These are phyloP conservation scores for Nerophis lumbriciformis DNA, from an alignment of 2,113 vertebrate species.

Conservation along the genomic window DNA sequence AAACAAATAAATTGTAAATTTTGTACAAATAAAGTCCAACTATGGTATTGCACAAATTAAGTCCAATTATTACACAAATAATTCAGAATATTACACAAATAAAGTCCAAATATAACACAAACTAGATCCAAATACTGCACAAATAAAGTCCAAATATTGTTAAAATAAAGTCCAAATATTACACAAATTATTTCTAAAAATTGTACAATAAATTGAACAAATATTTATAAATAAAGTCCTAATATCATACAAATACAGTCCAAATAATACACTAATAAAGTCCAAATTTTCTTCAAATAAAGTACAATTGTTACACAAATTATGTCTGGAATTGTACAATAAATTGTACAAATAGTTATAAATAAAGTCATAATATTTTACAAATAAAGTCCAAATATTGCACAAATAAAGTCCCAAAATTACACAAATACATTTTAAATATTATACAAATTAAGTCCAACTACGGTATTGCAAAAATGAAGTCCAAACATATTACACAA, in stretches of 20 bases:
- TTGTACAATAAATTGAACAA: background rate
- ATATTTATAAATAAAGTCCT: background rate
- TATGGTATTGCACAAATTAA: too few relatives aligned
- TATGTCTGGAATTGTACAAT: background rate
- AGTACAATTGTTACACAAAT: background rate
- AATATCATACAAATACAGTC: background rate
- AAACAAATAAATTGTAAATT: too few relatives aligned
- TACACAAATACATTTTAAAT: too few relatives aligned
- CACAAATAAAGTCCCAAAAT: too few relatives aligned
- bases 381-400: background rate
- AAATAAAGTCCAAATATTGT: too few relatives aligned
- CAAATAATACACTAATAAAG: background rate
- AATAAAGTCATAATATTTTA: background rate
- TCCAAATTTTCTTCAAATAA: background rate
- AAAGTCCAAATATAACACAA: too few relatives aligned
- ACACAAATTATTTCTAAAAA: background rate
- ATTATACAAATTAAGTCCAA: too few relatives aligned
- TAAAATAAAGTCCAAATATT: too few relatives aligned
- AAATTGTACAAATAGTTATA: background rate
- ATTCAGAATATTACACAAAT: background rate
- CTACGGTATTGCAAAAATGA: too few relatives aligned
- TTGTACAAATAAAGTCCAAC: too few relatives aligned
- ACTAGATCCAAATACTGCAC: too few relatives aligned
- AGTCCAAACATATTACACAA: background rate
- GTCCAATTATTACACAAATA: background rate